These are phyloP conservation scores for Phalacrocorax aristotelis DNA, from an alignment of 2,113 vertebrate species.

Conservation along the genomic window DNA sequence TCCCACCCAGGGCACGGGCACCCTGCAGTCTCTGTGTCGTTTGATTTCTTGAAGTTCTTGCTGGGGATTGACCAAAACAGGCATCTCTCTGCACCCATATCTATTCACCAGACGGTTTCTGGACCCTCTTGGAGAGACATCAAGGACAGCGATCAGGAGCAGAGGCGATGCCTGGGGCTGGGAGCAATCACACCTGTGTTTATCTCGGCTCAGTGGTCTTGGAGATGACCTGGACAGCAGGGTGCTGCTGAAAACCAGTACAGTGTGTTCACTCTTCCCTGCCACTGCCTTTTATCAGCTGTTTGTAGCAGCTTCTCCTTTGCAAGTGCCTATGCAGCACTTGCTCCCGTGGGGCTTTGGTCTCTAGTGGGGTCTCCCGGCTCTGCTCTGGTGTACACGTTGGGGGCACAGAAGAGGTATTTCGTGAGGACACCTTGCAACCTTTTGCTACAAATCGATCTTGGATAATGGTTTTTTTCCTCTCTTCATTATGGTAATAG, in stretches of 20 bases:
- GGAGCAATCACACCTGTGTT: rapidly evolving
- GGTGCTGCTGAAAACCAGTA: rapidly evolving
- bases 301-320: neutral
- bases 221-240: neutral
- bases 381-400: rapidly evolving
- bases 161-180: neutral
- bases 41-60: neutral
- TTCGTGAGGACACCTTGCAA: neutral
- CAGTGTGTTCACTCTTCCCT: rapidly evolving
- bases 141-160: neutral
- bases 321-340: neutral
- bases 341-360: neutral
- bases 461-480: neutral
- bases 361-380: neutral
- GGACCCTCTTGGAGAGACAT: neutral
- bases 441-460: neutral
- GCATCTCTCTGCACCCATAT: rapidly evolving
- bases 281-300: neutral
- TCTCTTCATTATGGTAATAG: neutral
- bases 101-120: neutral
- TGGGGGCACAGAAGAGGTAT: rapidly evolving
- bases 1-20: neutral
- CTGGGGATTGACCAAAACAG: no score
- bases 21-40: rapidly evolving
- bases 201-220: rapidly evolving